Percentiles rank a stretch among this genome's conserved stretches.
These are phyloP conservation scores for Dasypus novemcinctus DNA, from an alignment of 2,113 vertebrate genomes.

Conservation along the genomic window DNA sequence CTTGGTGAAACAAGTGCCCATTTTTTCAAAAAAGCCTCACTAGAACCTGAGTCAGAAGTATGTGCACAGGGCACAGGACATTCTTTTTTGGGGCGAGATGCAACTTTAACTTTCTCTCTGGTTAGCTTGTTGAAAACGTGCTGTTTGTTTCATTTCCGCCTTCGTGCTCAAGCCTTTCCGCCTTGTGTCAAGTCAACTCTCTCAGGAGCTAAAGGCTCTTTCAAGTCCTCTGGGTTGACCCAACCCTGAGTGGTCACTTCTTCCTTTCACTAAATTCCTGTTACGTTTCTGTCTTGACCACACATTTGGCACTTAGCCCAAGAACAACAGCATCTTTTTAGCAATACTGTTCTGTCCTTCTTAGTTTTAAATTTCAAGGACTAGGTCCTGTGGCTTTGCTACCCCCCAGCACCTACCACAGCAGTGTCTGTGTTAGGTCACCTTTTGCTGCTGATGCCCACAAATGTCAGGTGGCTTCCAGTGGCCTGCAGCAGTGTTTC, in stretches of 20 bases:
- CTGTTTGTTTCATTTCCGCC: not conserved
- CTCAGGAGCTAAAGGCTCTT: not conserved
- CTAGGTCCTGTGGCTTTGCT: not conserved
- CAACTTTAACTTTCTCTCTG: not conserved
- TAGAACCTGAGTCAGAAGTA: not conserved
- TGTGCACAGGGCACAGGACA: too few relatives aligned
- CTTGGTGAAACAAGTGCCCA: not conserved
- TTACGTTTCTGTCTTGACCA: not conserved
- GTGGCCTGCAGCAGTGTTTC: not conserved
- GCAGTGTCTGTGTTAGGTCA: not conserved
- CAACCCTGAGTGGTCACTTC: not conserved
- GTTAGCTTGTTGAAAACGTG: not conserved
- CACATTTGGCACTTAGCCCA: not conserved
- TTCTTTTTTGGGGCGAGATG: not conserved
- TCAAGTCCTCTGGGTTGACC: not conserved
- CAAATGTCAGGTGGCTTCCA: not conserved
- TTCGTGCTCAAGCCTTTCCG: not conserved
- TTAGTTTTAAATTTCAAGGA: not conserved
- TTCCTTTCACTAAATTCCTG: not conserved
- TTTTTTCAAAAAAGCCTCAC: not conserved
- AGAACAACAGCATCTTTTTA: not conserved
- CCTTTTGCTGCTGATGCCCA: not conserved
- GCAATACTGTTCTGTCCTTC: not conserved
- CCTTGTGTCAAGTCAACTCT: too few relatives aligned
- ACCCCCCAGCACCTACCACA: not conserved